Conservation (phyloP, 2,113 vertebrate species). For the Fukomys damarensis region DNA sequence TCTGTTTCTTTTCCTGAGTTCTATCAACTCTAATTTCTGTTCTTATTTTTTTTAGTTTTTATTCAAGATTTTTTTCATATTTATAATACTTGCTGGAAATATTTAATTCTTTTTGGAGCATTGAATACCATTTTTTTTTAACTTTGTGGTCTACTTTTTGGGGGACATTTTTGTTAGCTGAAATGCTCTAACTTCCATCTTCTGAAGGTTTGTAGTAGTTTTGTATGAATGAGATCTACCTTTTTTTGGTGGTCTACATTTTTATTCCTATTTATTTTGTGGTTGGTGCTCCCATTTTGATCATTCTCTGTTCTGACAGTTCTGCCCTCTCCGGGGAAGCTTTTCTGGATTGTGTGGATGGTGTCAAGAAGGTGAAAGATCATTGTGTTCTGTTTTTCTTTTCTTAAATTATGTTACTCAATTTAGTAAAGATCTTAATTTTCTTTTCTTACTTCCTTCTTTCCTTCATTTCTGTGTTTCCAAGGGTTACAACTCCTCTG, state of each 20-base stretch:
- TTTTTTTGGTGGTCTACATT: neutral
- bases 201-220: neutral
- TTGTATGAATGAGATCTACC: neutral
- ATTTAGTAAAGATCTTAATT: neutral
- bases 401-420: constrained; percentile 2
- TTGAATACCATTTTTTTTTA: neutral
- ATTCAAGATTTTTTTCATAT: neutral
- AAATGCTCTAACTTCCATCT: neutral
- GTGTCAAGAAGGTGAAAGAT: neutral
- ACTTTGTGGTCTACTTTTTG: neutral
- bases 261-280: neutral
- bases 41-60: neutral
- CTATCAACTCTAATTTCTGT: neutral
- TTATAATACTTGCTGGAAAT: neutral
- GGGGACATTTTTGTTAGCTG: neutral
- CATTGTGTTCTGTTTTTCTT: neutral
- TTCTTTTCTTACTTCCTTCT: neutral
- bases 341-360: neutral
- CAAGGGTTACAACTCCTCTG: neutral
- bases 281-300: neutral
- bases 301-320: constrained; percentile 14
- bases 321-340: neutral
- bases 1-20: neutral
- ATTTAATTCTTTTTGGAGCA: neutral
- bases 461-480: neutral